Percentiles rank a stretch among this genome's conserved stretches.
phyloP scores from a whole-genome alignment of 2,113 vertebrate genomes.

The Halichoeres trimaculatus region DNA sequence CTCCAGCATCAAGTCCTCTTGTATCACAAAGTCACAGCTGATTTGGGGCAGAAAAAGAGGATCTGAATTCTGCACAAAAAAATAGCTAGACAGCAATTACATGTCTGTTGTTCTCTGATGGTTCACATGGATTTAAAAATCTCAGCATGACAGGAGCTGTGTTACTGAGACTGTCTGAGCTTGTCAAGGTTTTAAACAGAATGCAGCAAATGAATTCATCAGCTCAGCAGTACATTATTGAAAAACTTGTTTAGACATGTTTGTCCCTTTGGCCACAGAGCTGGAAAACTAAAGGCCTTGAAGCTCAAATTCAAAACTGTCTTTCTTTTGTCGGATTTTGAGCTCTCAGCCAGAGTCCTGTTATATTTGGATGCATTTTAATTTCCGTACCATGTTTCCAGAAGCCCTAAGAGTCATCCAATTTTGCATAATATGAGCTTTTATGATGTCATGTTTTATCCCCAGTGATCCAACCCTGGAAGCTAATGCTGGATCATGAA shows the following conservation, averaged over 20 bases:
- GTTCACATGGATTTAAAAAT: constrained; percentile 6
- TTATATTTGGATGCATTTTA: constrained; percentile 26
- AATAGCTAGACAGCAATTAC: neutral
- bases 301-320: constrained; percentile 11
- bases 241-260: constrained; percentile 5
- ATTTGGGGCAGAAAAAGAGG: constrained; percentile 14
- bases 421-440: constrained; percentile 20
- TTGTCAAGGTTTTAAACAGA: neutral
- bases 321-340: constrained; percentile 11
- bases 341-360: neutral
- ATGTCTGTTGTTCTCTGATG: neutral
- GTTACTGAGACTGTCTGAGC: neutral
- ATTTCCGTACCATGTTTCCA: neutral
- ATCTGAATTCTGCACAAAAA: constrained; percentile 19
- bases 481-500: constrained; percentile 17
- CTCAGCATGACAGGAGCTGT: neutral
- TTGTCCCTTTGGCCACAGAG: constrained; percentile 14
- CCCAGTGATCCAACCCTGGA: neutral
- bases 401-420: neutral
- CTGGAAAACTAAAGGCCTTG: neutral
- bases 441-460: constrained; percentile 1
- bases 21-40: constrained; percentile 29
- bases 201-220: constrained; percentile 5
- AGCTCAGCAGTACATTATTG: neutral
- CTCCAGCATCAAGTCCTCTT: constrained; percentile 37